Percentiles rank a stretch among this genome's conserved stretches.
Evolutionary conservation across 2,113 vertebrate genomes (phyloP).

Genomic region (Eptesicus fuscus): DNA sequence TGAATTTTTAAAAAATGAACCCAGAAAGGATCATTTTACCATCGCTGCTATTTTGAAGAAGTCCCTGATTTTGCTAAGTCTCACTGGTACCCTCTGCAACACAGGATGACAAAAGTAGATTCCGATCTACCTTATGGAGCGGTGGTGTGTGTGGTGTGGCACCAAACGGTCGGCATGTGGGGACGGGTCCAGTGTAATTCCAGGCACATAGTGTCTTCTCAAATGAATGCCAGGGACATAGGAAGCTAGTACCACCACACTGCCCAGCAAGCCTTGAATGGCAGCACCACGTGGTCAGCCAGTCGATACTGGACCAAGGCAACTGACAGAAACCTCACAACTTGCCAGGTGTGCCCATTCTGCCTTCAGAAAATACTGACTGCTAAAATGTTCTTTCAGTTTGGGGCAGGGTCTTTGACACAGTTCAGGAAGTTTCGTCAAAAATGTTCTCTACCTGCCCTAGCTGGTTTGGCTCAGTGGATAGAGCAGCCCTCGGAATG

Average conservation of each 20-base stretch:
- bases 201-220: not conserved
- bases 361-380: not conserved
- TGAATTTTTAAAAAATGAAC: not conserved
- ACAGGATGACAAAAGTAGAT: not conserved
- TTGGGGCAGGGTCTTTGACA: not conserved
- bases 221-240: not conserved
- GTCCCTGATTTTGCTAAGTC: not conserved
- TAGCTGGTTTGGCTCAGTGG: too few relatives aligned
- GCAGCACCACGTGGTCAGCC: not conserved
- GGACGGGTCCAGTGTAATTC: not conserved
- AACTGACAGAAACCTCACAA: not conserved
- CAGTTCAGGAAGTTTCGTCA: not conserved
- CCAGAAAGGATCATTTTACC: not conserved
- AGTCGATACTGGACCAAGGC: not conserved
- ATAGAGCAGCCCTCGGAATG: too few relatives aligned
- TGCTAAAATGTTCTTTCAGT: not conserved
- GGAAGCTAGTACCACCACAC: not conserved
- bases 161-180: not conserved
- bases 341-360: not conserved
- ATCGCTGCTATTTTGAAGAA: not conserved
- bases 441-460: not conserved
- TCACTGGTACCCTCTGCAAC: not conserved
- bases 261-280: not conserved
- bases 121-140: not conserved
- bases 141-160: too few relatives aligned